phyloP scores from a whole-genome alignment of 2,888 invertebrate species.

The Tridacna gigas region DNA sequence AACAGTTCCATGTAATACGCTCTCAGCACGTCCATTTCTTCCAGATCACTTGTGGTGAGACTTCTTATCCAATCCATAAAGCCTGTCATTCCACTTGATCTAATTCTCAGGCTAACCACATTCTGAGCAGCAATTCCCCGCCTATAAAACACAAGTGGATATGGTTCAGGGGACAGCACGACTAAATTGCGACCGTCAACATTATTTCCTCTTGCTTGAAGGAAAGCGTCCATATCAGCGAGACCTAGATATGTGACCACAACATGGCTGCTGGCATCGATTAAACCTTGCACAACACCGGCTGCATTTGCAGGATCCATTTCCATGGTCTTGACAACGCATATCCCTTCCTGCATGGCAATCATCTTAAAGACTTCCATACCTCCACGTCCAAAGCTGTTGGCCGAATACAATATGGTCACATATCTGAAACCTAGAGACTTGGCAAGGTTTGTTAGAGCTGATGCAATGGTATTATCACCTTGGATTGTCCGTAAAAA shows the following conservation, averaged over 20 bases:
- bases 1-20: slow-evolving; percentile 76
- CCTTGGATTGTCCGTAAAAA: slow-evolving; percentile 80
- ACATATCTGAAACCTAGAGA: slow-evolving; percentile 76
- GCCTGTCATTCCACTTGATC: slow-evolving; percentile 48
- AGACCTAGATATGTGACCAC: slow-evolving; percentile 73
- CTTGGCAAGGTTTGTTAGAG: slow-evolving; percentile 76
- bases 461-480: slow-evolving; percentile 75
- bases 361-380: slow-evolving; percentile 66
- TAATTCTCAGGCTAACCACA: slow-evolving; percentile 65
- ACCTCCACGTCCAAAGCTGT: slow-evolving; percentile 71
- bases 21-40: slow-evolving; percentile 65
- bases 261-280: slow-evolving; percentile 66
- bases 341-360: slow-evolving; percentile 74
- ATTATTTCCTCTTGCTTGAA: slow-evolving; percentile 61
- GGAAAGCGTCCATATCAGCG: slow-evolving; percentile 60
- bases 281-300: slow-evolving; percentile 60
- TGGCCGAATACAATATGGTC: slow-evolving; percentile 73
- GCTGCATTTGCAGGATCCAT: slow-evolving; percentile 41
- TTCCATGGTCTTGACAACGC: slow-evolving; percentile 69
- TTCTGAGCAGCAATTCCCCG: slow-evolving; percentile 55
- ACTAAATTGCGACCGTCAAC: slow-evolving; percentile 55
- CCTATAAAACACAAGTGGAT: slow-evolving; percentile 62
- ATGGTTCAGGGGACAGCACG: slow-evolving; percentile 71
- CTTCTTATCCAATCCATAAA: slow-evolving; percentile 62
- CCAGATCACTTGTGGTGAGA: not conserved